Percentiles rank a stretch among this genome's conserved stretches.
Evolutionary conservation across 1,140 invertebrate genomes (phyloP).

Genomic region (Ptiloglossa arizonensis): DNA sequence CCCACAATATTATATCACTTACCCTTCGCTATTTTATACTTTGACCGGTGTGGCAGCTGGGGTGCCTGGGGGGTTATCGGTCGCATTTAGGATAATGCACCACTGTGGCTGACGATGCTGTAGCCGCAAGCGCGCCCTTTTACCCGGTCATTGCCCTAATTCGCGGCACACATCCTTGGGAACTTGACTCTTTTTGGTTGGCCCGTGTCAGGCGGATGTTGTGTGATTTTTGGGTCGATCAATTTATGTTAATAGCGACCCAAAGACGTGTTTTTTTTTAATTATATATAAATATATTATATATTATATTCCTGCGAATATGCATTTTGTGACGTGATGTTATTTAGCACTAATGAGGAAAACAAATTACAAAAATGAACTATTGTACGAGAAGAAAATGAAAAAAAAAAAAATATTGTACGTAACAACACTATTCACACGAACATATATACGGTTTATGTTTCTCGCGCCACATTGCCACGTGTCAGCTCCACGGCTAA

Average conservation of each 20-base stretch:
- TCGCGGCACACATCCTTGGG: slow-evolving; percentile 72
- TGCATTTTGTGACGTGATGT: slow-evolving; percentile 90
- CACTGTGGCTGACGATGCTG: slow-evolving; percentile 78
- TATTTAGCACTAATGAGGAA: slow-evolving; percentile 86
- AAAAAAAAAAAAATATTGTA: slow-evolving; percentile 29
- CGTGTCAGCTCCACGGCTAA: slow-evolving; percentile 70
- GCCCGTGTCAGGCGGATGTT: slow-evolving; percentile 78
- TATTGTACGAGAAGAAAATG: slow-evolving; percentile 56
- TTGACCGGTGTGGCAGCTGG: slow-evolving; percentile 69
- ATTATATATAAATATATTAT: slow-evolving; percentile 88
- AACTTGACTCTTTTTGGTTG: slow-evolving; percentile 77
- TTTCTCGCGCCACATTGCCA: slow-evolving; percentile 65
- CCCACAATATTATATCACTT: slow-evolving; percentile 63
- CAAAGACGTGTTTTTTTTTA: slow-evolving; percentile 77
- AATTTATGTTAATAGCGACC: slow-evolving; percentile 75
- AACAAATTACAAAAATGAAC: slow-evolving; percentile 74
- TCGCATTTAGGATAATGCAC: slow-evolving; percentile 80
- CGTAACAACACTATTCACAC: slow-evolving; percentile 44
- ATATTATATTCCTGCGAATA: slow-evolving; percentile 91
- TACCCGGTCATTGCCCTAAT: slow-evolving; percentile 74
- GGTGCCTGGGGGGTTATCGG: slow-evolving; percentile 69
- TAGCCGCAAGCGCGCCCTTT: slow-evolving; percentile 73
- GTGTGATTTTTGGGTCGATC: slow-evolving; percentile 78
- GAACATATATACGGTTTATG: slow-evolving; percentile 52
- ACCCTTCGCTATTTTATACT: slow-evolving; percentile 61